phyloP scores from a whole-genome alignment of 2,797 vertebrate species.

The Bovichtus diacanthus region DNA sequence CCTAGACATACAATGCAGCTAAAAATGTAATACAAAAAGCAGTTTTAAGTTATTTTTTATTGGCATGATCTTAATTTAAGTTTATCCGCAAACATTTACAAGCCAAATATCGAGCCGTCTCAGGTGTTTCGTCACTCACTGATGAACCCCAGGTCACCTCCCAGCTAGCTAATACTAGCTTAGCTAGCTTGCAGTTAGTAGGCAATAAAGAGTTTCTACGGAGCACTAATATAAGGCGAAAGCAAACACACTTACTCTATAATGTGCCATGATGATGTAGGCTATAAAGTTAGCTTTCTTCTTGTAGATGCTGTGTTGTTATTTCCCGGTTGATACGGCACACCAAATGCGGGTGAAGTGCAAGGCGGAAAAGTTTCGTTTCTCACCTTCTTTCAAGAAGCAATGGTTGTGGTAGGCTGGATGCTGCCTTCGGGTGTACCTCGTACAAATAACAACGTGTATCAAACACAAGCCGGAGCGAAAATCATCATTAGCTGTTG shows the following conservation, averaged over 20 bases:
- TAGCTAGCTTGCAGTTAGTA: neutral
- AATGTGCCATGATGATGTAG: constrained; percentile 71
- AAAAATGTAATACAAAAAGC: neutral
- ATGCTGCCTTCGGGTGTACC: constrained; percentile 45
- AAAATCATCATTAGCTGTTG: no score
- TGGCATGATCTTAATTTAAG: neutral
- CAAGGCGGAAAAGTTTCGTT: constrained; percentile 51
- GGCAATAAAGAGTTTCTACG: neutral
- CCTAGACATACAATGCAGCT: neutral
- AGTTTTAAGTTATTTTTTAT: neutral
- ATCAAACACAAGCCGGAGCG: rapidly evolving
- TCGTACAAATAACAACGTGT: neutral
- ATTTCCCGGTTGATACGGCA: neutral
- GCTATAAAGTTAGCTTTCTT: neutral
- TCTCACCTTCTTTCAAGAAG: neutral
- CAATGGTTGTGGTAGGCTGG: neutral
- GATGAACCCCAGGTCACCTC: neutral
- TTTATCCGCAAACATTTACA: neutral
- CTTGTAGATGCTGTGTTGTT: neutral
- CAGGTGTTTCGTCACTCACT: neutral
- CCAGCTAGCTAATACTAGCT: constrained; percentile 17
- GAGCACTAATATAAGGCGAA: neutral
- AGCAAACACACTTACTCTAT: constrained; percentile 73
- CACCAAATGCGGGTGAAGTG: neutral
- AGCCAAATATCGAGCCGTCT: neutral